Base-by-base conservation (phyloP, 1,140 invertebrate species). In the Magallana gigas region DNA sequence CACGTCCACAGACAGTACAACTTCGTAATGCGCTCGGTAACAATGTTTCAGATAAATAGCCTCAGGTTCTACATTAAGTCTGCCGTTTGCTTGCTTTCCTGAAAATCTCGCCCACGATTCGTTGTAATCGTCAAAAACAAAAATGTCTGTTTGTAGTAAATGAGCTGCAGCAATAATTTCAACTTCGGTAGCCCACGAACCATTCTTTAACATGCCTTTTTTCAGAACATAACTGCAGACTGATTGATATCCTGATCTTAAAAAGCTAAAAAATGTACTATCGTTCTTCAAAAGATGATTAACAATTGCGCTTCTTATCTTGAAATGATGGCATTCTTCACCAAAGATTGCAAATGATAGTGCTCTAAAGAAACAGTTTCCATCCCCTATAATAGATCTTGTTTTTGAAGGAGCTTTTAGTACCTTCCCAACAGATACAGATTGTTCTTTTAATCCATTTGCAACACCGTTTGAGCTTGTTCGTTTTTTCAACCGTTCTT, bases 111-210 rank as follows among this genome's bases (percentile, higher is more conserved):
- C 12, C 83, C 83, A 84, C 36, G 57, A 60, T 80, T 16, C 12
- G 29, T 8, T 80, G 0, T 3, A 4, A 16, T 86, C 85, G 18
- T 80, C 85, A 80, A 57, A 80, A 14, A 86, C 59, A 57, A 80
- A 86, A 57, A 86, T 76, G 36, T 80, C 71, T 80, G 85, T 86
- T 23, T 57, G 16, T 6, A 86, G 56, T 9, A 86, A 23, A 86
- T 80, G 18, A 18, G 85, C 85, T n/a, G 71, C 68, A 0, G 56
- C 85, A n/a, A 80, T 23, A n/a, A 86, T 81, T 86, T 86, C 85
- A 9, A 86, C 71, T 86, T 86, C 85, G 9, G 85, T 86, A 16
- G 85, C 85, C 85, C 85, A 86, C 0, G 85, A 80, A 12, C 85
- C 71, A 16, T 81, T 86, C 16, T 86, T 57, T 8, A 86, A 16